Conservation (phyloP, 2,113 vertebrate genomes). For the Embiotoca jacksoni region DNA sequence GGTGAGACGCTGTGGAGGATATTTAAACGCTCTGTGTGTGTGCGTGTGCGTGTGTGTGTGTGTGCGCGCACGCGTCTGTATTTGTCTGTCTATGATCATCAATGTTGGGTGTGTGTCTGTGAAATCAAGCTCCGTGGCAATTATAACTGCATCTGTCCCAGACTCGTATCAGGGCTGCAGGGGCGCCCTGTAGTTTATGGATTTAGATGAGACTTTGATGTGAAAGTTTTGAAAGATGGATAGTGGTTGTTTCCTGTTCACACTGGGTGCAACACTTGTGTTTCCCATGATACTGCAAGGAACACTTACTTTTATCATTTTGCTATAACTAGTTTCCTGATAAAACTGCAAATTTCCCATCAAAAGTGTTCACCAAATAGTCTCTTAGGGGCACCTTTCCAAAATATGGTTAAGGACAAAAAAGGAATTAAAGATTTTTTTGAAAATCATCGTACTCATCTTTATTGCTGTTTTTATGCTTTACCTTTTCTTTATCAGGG, state of each 20-base stretch:
- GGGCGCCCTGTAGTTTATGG: conserved; percentile 53
- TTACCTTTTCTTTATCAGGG: conserved; percentile 80
- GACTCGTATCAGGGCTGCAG: conserved; percentile 28
- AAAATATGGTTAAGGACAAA: not conserved
- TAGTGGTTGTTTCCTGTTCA: conserved; percentile 55
- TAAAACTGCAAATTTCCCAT: not conserved
- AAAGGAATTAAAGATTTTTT: not conserved
- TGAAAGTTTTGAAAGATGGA: conserved; percentile 38
- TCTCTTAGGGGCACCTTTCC: not conserved
- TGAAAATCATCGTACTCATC: not conserved
- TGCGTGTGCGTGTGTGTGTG: conserved; percentile 20
- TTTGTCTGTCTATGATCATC: no score
- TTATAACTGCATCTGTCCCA: conserved; percentile 36
- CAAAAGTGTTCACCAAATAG: not conserved
- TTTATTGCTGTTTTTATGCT: conserved; percentile 40
- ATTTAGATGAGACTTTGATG: conserved; percentile 60
- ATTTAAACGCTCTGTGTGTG: not conserved
- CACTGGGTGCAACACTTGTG: conserved; percentile 21
- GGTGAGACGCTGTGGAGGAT: conserved; percentile 83
- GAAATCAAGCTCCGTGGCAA: conserved; percentile 22
- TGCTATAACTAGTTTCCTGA: not conserved
- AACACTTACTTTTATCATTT: conserved; percentile 18
- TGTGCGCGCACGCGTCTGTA: not conserved
- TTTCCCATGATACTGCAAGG: not conserved
- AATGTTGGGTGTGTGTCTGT: conserved; percentile 10